These are phyloP conservation scores for Borostomias antarcticus DNA, from an alignment of 2,797 vertebrate genomes.

Conservation along the genomic window DNA sequence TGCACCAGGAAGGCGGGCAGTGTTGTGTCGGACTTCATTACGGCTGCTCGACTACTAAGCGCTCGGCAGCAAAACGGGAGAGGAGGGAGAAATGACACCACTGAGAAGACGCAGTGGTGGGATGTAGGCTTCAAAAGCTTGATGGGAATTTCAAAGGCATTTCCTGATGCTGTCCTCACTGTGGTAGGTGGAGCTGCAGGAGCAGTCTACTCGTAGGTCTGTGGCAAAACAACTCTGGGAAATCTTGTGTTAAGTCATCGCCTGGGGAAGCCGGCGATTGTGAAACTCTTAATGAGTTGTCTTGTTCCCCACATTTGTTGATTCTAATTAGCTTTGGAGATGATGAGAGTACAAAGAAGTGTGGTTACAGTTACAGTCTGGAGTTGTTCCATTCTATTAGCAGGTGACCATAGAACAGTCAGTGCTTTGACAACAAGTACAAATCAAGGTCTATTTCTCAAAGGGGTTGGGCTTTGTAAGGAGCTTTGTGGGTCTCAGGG, in stretches of 20 bases:
- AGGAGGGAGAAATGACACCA: constrained; percentile 56
- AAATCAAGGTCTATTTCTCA: constrained; percentile 40
- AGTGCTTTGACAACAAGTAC: constrained; percentile 39
- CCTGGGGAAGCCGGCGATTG: constrained; percentile 25
- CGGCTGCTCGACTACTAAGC: constrained; percentile 41
- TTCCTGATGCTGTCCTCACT: constrained; percentile 30
- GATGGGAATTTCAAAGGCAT: constrained; percentile 61
- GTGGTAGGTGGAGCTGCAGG: constrained; percentile 25
- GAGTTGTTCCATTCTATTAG: constrained; percentile 47
- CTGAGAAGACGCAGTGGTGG: constrained; percentile 52
- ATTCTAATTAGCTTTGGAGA: constrained; percentile 55
- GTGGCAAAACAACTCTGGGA: not conserved
- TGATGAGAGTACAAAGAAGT: constrained; percentile 37
- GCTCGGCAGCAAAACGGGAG: constrained; percentile 55
- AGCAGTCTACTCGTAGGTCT: constrained; percentile 34
- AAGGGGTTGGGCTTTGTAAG: constrained; percentile 43
- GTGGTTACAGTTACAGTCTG: constrained; percentile 54
- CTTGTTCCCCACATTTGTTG: constrained; percentile 55
- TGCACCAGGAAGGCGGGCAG: constrained; percentile 5
- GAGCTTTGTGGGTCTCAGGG: not conserved
- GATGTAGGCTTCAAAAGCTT: constrained; percentile 63
- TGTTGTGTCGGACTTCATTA: constrained; percentile 55
- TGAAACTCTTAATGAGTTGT: constrained; percentile 38
- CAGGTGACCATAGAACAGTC: constrained; percentile 33
- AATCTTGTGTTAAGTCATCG: constrained; percentile 23